Evolutionary conservation across 2,113 vertebrate genomes (phyloP).

Genomic region (Pseudonaja textilis): DNA sequence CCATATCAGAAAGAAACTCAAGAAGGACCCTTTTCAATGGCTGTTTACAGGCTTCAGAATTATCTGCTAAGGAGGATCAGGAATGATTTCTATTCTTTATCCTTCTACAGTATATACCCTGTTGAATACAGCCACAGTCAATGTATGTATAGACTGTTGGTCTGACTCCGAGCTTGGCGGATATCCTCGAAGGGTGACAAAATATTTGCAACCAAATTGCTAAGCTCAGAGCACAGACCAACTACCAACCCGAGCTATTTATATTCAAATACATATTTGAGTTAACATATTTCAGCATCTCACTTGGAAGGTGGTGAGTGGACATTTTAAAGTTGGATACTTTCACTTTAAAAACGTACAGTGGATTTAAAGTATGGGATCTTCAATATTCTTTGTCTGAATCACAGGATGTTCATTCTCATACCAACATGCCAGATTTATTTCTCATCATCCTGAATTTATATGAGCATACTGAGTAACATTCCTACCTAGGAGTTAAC

Average conservation of each 20-base stretch:
- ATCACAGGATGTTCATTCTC: neutral
- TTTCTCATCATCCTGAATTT: neutral
- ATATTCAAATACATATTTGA: too few relatives aligned
- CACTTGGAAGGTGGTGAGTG: neutral
- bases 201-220: too few relatives aligned
- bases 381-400: neutral
- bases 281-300: neutral
- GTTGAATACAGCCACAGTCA: neutral
- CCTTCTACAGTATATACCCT: neutral
- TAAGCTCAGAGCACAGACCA: too few relatives aligned
- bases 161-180: too few relatives aligned
- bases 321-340: neutral
- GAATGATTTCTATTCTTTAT: neutral
- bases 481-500: neutral
- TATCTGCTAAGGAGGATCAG: neutral
- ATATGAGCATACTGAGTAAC: neutral
- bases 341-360: neutral
- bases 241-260: too few relatives aligned
- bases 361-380: neutral
- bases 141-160: too few relatives aligned
- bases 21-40: neutral
- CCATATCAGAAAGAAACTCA: neutral
- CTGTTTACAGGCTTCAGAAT: neutral
- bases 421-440: neutral
- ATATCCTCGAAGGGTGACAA: too few relatives aligned